Conservation (phyloP, 2,888 invertebrate species). For the Steromphala cineraria region DNA sequence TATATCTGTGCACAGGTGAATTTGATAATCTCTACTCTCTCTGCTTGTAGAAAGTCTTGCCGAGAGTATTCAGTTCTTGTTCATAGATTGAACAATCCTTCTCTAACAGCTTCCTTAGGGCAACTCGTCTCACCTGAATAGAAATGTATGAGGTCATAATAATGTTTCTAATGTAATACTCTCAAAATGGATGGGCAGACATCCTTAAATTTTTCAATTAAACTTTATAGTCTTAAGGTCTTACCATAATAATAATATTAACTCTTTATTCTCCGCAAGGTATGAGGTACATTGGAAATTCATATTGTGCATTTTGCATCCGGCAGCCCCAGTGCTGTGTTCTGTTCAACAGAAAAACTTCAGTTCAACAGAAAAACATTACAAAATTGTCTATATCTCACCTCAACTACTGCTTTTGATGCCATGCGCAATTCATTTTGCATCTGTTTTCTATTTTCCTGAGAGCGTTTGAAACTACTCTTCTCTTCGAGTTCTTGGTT, state of each 20-base stretch:
- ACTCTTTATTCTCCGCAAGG: too few relatives aligned
- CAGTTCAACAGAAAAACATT: too few relatives aligned
- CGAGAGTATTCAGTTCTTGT: slow-evolving; percentile 54
- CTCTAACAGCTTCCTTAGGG: slow-evolving; percentile 51
- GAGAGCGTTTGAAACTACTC: slow-evolving; percentile 50
- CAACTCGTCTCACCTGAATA: slow-evolving; percentile 55
- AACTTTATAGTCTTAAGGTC: too few relatives aligned
- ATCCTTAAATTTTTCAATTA: too few relatives aligned
- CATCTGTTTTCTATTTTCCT: slow-evolving; percentile 41
- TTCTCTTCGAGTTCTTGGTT: slow-evolving; percentile 54
- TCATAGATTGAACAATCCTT: slow-evolving; percentile 54
- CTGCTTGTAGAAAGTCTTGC: slow-evolving; percentile 64
- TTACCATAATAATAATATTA: too few relatives aligned
- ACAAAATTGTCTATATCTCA: slow-evolving; percentile 39
- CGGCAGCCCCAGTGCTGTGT: too few relatives aligned
- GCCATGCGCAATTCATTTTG: slow-evolving; percentile 51
- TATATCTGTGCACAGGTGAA: neutral
- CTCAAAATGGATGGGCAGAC: too few relatives aligned
- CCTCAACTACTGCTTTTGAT: slow-evolving; percentile 49
- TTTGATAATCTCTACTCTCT: slow-evolving; percentile 39
- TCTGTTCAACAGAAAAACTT: too few relatives aligned
- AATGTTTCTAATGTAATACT: too few relatives aligned
- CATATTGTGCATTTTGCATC: too few relatives aligned
- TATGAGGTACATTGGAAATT: too few relatives aligned
- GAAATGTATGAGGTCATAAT: neutral